Evolutionary conservation across 2,113 vertebrate species (phyloP), one percentile per base, ranked within the genome.

Genomic region (Xiphophorus hellerii): DNA sequence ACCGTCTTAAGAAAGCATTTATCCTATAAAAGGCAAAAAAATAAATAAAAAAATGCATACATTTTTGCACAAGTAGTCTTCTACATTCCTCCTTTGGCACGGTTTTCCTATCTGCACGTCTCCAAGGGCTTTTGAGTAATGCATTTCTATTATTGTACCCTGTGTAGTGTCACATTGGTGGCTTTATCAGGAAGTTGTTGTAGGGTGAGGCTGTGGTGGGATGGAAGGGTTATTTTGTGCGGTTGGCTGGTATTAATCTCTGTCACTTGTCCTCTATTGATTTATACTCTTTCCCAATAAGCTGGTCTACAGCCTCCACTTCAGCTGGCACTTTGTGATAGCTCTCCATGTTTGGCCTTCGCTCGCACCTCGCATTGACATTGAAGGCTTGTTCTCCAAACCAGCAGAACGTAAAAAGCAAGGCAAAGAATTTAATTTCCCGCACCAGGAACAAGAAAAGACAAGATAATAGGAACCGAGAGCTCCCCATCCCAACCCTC

Each of bases 191-290:
- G 79, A 91, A 92, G 90, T 93, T 93, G 93, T 93, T 93, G 87
- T 83, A 84, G 87, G 88, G 85, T 76, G 78, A 88, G 85, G 84
- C 84, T 83, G 85, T 79, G 83, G 87, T 83, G 80, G 88, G 88
- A 92, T 89, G 90, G 92, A 91, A 85, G 86, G 91, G 92, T 93
- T 93, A 92, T 93, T 94, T 73, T 69, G 86, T 87, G 86, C 81
- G 86, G 91, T 84, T 73, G 90, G 80, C 86, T 77, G 80, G 88
- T 90, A 94, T 94, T 94, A 92, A 93, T 94, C 93, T 94, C 83
- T 92, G 93, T 94, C 94, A 93, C 93, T 90, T 93, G 93, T 93
- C 93, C 88, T 80, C 88, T 91, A 22, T 92, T 95, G 93, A 95
- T 94, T 94, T 94, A 95, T 94, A 89, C 93, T 90, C 91, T 84